These are phyloP conservation scores for Mylabris sibirica DNA, from an alignment of 2,888 invertebrate species.

Conservation along the genomic window DNA sequence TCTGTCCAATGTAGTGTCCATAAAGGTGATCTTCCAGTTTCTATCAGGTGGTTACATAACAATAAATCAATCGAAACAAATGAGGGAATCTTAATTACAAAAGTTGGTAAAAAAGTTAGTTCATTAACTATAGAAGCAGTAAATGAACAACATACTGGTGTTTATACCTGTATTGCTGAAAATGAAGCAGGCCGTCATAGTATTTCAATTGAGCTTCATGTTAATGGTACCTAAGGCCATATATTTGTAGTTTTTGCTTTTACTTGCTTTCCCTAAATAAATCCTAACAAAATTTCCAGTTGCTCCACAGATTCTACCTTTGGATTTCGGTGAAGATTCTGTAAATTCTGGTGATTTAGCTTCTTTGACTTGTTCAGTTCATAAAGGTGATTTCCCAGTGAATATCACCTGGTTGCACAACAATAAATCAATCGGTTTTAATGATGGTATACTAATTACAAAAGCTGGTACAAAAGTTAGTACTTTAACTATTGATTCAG, in stretches of 20 bases:
- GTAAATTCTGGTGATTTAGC: conserved; percentile 74
- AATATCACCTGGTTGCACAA: conserved; percentile 77
- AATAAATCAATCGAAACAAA: conserved; percentile 63
- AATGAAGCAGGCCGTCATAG: conserved; percentile 72
- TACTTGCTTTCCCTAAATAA: conserved; percentile 57
- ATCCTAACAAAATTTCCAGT: conserved; percentile 42
- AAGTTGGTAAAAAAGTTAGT: conserved; percentile 66
- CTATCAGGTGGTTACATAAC: conserved; percentile 77
- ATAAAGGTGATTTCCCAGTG: conserved; percentile 78
- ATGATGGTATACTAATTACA: conserved; percentile 58
- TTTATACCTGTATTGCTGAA: conserved; percentile 69
- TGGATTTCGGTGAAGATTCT: conserved; percentile 65
- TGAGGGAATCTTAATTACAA: conserved; percentile 60
- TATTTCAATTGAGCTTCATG: conserved; percentile 69
- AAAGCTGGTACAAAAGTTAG: conserved; percentile 66
- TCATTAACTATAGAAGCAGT: conserved; percentile 68
- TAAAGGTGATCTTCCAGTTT: conserved; percentile 79
- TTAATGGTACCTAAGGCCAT: conserved; percentile 65
- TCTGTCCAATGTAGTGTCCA: conserved; percentile 73
- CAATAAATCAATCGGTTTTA: conserved; percentile 63
- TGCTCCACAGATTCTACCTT: conserved; percentile 54
- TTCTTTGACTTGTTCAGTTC: conserved; percentile 72
- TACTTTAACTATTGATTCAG: conserved; percentile 72
- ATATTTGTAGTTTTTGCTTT: conserved; percentile 12
- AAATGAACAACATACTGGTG: conserved; percentile 67